Evolutionary conservation across 2,113 vertebrate genomes (phyloP).

Genomic region (Numida meleagris): DNA sequence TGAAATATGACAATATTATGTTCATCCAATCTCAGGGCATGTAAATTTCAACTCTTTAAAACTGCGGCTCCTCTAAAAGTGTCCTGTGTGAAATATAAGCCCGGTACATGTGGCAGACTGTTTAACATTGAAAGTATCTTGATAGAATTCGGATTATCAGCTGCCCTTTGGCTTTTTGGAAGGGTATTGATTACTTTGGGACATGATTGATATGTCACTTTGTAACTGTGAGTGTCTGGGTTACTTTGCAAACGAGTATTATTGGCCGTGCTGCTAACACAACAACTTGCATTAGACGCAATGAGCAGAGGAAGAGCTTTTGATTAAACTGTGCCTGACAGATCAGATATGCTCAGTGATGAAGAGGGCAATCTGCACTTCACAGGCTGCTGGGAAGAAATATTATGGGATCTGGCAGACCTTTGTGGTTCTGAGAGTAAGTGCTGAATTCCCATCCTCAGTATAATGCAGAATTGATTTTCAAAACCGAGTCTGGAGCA

Average conservation of each 20-base stretch:
- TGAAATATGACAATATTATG: background rate
- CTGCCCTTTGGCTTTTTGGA: background rate
- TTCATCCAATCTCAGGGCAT: background rate
- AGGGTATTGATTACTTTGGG: background rate
- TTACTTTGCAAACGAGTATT: background rate
- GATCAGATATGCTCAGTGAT: background rate
- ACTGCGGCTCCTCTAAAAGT: background rate
- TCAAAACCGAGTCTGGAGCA: background rate
- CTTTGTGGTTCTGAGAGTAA: background rate
- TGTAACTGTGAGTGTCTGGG: background rate
- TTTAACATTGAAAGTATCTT: background rate
- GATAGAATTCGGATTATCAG: background rate
- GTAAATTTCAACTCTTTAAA: background rate
- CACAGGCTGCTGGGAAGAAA: background rate
- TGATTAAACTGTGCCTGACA: background rate
- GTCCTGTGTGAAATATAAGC: background rate
- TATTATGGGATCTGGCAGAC: slow-evolving; percentile 10
- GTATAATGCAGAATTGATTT: background rate
- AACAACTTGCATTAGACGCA: rapidly evolving
- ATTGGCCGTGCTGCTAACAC: rapidly evolving
- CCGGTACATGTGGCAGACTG: background rate
- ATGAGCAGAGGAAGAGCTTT: background rate
- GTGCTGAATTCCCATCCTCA: background rate
- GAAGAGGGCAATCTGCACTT: slow-evolving; percentile 17
- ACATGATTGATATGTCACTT: rapidly evolving